A percentile compares a stretch with the other conserved stretches of the same genome.
phyloP scores from a whole-genome alignment of 2,797 vertebrate species.

The Argyrosomus regius region DNA sequence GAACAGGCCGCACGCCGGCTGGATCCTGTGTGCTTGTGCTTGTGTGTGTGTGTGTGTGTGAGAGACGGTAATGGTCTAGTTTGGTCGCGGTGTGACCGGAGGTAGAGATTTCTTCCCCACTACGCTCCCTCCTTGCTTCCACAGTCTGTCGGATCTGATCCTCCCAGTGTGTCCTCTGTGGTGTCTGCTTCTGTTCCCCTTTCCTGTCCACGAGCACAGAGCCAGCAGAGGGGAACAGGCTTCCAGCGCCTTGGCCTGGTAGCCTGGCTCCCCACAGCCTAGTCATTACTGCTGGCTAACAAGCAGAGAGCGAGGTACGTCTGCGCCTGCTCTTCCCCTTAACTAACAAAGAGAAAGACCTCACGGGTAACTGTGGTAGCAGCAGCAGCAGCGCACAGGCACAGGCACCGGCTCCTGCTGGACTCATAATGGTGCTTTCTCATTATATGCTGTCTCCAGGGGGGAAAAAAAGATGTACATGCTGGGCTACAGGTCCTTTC shows the following conservation, averaged over 20 bases:
- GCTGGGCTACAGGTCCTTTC: constrained; percentile 74
- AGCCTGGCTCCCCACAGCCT: constrained; percentile 75
- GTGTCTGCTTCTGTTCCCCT: constrained; percentile 70
- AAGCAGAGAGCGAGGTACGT: constrained; percentile 75
- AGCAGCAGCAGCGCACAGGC: constrained; percentile 44
- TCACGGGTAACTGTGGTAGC: constrained; percentile 71
- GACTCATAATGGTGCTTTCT: constrained; percentile 76
- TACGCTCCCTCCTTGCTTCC: constrained; percentile 39
- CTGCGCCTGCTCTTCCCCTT: constrained; percentile 75
- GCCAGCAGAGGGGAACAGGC: constrained; percentile 73
- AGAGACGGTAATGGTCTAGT: constrained; percentile 48
- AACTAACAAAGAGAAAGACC: constrained; percentile 80
- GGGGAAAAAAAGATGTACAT: constrained; percentile 51
- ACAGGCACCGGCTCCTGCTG: constrained; percentile 65
- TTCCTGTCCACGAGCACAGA: constrained; percentile 71
- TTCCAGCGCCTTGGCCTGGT: constrained; percentile 72
- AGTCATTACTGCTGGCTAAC: constrained; percentile 81
- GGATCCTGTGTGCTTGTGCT: not conserved
- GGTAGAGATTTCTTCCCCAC: constrained; percentile 35
- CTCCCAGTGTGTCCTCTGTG: constrained; percentile 62
- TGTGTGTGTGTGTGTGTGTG: not conserved
- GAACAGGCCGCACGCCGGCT: constrained; percentile 29
- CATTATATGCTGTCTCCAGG: constrained; percentile 72
- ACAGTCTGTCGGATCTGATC: constrained; percentile 66
- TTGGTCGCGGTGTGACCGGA: constrained; percentile 33